Percentiles rank a stretch among this genome's conserved stretches.
These are phyloP conservation scores for Schrankia costaestrigalis DNA, from an alignment of 2,888 invertebrate species.

Conservation along the genomic window DNA sequence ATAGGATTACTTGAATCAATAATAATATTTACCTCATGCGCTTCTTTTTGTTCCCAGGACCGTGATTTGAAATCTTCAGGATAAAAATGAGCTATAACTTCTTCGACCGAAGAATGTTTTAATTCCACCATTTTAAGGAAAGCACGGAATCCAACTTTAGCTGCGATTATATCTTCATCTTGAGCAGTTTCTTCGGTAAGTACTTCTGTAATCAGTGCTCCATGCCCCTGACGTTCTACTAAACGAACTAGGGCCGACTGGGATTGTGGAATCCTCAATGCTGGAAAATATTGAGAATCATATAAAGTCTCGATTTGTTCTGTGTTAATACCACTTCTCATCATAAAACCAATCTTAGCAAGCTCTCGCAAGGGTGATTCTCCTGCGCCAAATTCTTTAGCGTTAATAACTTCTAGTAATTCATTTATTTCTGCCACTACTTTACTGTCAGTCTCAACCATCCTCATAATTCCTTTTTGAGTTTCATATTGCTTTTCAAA, in stretches of 20 bases:
- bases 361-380: conserved; percentile 89
- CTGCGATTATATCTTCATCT: conserved; percentile 88
- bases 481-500: conserved; percentile 79
- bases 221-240: conserved; percentile 91
- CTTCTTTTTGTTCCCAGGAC: conserved; percentile 89
- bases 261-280: conserved; percentile 88
- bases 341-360: conserved; percentile 89
- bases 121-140: conserved; percentile 92
- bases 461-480: conserved; percentile 76
- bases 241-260: conserved; percentile 92
- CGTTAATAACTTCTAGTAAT: conserved; percentile 86
- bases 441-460: conserved; percentile 76
- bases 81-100: conserved; percentile 89
- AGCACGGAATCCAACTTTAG: conserved; percentile 91
- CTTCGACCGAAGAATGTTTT: conserved; percentile 90
- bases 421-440: conserved; percentile 88
- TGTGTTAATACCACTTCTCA: conserved; percentile 87
- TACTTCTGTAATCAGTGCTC: conserved; percentile 89
- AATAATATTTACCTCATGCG: conserved; percentile 76
- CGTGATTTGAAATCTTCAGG: conserved; percentile 91
- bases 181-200: conserved; percentile 89
- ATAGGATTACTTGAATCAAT: too few species aligned
- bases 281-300: conserved; percentile 88
- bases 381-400: conserved; percentile 89
- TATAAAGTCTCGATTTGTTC: conserved; percentile 89